A percentile compares a stretch with the other conserved stretches of the same genome.
These are phyloP conservation scores for Onchidella celtica DNA, from an alignment of 2,888 invertebrate species.

Conservation along the genomic window DNA sequence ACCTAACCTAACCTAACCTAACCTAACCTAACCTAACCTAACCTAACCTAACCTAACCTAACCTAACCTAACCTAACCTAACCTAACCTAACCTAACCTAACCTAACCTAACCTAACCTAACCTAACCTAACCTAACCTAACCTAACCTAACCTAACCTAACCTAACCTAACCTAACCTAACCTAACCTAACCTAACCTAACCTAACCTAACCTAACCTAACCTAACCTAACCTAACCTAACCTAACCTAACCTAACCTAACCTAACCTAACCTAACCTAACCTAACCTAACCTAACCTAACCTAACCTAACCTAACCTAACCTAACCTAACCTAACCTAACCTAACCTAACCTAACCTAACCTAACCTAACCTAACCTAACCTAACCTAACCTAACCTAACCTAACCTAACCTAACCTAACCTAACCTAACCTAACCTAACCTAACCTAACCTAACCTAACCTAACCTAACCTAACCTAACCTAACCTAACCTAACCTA, in stretches of 20 bases:
- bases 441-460: too few relatives aligned
- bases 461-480: too few relatives aligned
- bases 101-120: slow-evolving; percentile 2
- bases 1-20: not conserved
- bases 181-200: not conserved
- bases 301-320: too few relatives aligned
- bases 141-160: slow-evolving; percentile 2
- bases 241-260: not conserved
- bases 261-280: not conserved
- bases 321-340: too few relatives aligned
- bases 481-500: too few relatives aligned
- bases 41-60: slow-evolving; percentile 8
- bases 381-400: too few relatives aligned
- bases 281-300: too few relatives aligned
- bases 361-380: too few relatives aligned
- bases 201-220: not conserved
- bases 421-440: too few relatives aligned
- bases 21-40: not conserved
- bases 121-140: slow-evolving; percentile 4
- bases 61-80: not conserved
- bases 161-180: not conserved
- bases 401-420: too few relatives aligned
- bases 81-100: slow-evolving; percentile 3
- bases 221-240: not conserved
- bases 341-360: too few relatives aligned